Evolutionary conservation across 2,113 vertebrate species (phyloP).

Genomic region (Carettochelys insculpta): DNA sequence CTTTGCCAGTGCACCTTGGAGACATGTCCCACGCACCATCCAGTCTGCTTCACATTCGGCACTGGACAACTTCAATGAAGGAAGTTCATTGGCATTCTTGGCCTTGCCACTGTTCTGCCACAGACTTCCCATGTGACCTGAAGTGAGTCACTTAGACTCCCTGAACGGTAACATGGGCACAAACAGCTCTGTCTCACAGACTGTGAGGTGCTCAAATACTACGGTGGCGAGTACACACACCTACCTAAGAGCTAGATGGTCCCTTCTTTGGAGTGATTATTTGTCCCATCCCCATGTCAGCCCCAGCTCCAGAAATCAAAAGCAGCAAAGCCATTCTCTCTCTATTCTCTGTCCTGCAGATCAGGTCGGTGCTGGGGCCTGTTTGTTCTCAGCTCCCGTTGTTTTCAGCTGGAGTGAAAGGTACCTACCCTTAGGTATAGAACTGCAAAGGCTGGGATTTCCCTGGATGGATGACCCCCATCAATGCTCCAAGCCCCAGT

Average conservation of each 20-base stretch:
- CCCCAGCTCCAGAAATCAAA: not conserved
- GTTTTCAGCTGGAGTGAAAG: not conserved
- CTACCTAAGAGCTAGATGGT: not conserved
- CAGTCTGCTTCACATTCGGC: not conserved
- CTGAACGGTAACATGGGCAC: not conserved
- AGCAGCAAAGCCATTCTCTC: not conserved
- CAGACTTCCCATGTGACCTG: not conserved
- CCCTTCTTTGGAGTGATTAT: not conserved
- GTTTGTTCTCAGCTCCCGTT: not conserved
- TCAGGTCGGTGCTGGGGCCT: not conserved
- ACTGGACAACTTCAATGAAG: not conserved
- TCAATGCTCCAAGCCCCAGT: not conserved
- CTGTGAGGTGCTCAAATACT: not conserved
- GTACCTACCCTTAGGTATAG: not conserved
- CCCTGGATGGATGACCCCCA: not conserved
- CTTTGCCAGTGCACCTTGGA: not conserved
- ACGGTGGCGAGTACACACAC: not conserved
- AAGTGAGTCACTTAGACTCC: not conserved
- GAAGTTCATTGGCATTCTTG: not conserved
- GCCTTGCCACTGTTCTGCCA: not conserved
- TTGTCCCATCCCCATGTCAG: not conserved
- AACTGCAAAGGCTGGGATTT: not conserved
- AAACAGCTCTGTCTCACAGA: not conserved
- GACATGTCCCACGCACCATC: not conserved
- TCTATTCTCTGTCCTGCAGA: not conserved